phyloP scores from a whole-genome alignment of 2,113 vertebrate species.

The Aepyceros melampus region DNA sequence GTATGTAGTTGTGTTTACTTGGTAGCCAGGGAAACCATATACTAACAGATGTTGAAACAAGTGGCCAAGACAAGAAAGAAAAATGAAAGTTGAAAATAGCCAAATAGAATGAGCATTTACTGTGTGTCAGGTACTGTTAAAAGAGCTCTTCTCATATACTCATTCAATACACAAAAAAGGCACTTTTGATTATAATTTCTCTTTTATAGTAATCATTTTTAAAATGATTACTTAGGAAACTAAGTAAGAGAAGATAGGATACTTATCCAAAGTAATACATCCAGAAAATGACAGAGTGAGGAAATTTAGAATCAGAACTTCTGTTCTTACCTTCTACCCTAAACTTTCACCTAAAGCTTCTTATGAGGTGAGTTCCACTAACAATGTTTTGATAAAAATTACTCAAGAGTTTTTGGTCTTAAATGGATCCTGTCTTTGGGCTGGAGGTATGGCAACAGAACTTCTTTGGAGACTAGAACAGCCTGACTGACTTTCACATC shows the following conservation, averaged over 20 bases:
- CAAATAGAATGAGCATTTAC: background rate
- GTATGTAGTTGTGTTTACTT: background rate
- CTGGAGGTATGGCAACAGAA: background rate
- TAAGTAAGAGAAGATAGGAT: background rate
- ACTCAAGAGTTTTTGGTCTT: background rate
- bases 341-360: background rate
- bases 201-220: background rate
- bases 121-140: background rate
- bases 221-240: background rate
- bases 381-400: background rate
- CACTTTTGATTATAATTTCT: background rate
- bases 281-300: background rate
- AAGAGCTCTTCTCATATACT: background rate
- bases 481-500: background rate
- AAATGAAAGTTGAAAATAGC: background rate
- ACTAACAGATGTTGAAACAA: background rate
- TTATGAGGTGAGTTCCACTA: background rate
- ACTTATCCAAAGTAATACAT: background rate
- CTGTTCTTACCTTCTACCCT: background rate
- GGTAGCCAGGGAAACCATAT: background rate
- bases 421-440: background rate
- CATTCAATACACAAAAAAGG: background rate
- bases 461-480: background rate
- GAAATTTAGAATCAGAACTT: background rate
- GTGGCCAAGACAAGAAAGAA: background rate